Conservation (phyloP, 1,140 invertebrate genomes). For the Platorchestia sp. region DNA sequence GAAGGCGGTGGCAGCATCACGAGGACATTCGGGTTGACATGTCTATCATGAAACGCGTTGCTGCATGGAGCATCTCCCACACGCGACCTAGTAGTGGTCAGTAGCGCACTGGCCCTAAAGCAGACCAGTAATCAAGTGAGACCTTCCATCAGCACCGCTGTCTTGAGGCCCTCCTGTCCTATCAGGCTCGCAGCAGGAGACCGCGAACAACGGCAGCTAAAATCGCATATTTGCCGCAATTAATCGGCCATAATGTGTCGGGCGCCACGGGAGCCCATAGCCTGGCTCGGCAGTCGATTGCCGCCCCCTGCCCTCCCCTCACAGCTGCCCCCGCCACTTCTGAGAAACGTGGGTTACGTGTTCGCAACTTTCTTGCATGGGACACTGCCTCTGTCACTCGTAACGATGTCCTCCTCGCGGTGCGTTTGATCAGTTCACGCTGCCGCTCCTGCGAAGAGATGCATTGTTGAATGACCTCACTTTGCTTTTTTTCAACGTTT, state of each 20-base stretch:
- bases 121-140: background rate
- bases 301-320: background rate
- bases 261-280: conserved; percentile 9
- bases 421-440: no score
- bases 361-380: background rate
- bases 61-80: background rate
- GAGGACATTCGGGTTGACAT: background rate
- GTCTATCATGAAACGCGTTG: background rate
- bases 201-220: conserved; percentile 51
- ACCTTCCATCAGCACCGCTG: conserved; percentile 47
- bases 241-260: conserved; percentile 42
- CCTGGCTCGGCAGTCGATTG: background rate
- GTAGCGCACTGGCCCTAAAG: background rate
- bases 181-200: conserved; percentile 14
- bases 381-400: background rate
- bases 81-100: background rate
- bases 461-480: no score
- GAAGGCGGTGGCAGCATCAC: background rate
- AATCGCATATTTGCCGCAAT: conserved; percentile 55
- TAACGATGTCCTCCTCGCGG: no score
- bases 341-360: background rate
- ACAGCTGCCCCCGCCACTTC: background rate
- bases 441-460: no score
- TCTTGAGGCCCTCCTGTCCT: conserved; percentile 20
- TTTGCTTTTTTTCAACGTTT: no score